Evolutionary conservation across 1,140 invertebrate genomes (phyloP), one percentile per base, ranked within the genome.

Genomic region (Drosophila pallidifrons): DNA sequence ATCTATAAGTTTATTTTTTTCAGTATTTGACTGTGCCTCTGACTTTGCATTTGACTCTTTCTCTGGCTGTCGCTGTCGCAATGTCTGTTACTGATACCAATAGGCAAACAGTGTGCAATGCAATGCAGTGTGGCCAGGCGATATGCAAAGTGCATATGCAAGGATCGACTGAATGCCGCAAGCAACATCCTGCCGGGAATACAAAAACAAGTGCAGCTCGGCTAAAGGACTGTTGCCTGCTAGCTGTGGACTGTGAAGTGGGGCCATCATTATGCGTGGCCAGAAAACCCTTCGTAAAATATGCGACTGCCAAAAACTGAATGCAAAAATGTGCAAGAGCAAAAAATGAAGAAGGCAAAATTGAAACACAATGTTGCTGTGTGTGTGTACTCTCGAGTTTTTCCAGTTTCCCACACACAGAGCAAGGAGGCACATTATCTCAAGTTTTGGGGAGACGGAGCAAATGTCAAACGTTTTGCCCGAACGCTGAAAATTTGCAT

Each of bases 391-490:
- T 25, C 20, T 25, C 20, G 20, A 25, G 20, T 25, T 25, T 25
- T 25, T 25, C 20, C 20, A 25, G 20, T 25, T 4, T 25, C 20
- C 20, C 20, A 11, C 30, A 35, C 25, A 13, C 46, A 47, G 52
- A 28, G 58, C 63, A 46, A 83, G 75, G 75, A 76, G 75, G 71
- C 71, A 85, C 81, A 89, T 89, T 89, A 89, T 89, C 85, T 90
- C 51, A 75, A 70, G 68, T 58, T 54, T 52, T 25, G 20, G 79
- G 65, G 64, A 63, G 52, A 65, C 41, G 67, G 69, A 41, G 82
- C 85, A 85, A 89, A 89, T 89, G 85, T 89, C 85, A 89, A 89
- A 85, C 85, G 81, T 89, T 90, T 86, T 83, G 68, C 81, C 78
- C 57, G 32, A 73, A 47, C 74, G 80, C 60, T 77, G 45, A 51